Conservation (phyloP, 2,113 vertebrate genomes). For the Mixornis gularis region DNA sequence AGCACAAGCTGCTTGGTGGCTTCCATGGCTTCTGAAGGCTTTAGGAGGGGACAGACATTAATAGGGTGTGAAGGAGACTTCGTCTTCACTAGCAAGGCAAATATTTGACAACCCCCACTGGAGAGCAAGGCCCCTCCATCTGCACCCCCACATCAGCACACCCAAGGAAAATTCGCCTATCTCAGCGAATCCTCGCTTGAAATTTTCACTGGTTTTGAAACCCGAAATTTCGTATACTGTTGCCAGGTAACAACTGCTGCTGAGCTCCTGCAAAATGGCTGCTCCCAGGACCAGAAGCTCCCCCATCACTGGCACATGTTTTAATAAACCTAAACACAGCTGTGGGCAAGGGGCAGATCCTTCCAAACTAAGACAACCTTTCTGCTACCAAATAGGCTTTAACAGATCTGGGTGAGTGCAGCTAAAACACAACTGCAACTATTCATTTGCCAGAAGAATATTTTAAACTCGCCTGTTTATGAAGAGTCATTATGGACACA, state of each 20-base stretch:
- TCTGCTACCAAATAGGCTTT: neutral
- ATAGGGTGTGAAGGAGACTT: neutral
- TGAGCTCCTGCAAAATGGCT: constrained; percentile 35
- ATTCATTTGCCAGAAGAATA: neutral
- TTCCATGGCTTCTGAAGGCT: neutral
- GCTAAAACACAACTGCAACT: neutral
- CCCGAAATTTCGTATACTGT: neutral
- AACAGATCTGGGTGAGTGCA: fast-evolving
- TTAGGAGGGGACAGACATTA: neutral
- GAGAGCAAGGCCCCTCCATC: neutral
- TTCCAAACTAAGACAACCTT: neutral
- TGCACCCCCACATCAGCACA: neutral
- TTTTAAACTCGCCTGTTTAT: neutral
- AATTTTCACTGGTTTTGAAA: constrained; percentile 12
- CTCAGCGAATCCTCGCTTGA: neutral
- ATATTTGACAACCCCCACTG: fast-evolving
- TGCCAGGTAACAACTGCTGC: constrained; percentile 56
- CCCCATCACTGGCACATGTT: fast-evolving
- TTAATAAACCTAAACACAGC: neutral
- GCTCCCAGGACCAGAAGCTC: neutral
- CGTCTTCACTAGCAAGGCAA: neutral
- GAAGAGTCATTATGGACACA: neutral
- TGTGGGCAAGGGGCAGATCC: neutral
- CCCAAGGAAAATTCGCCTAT: neutral
- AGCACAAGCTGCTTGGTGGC: neutral